Base-by-base conservation (phyloP, 2,888 invertebrate genomes). In the Portevinia maculata region DNA sequence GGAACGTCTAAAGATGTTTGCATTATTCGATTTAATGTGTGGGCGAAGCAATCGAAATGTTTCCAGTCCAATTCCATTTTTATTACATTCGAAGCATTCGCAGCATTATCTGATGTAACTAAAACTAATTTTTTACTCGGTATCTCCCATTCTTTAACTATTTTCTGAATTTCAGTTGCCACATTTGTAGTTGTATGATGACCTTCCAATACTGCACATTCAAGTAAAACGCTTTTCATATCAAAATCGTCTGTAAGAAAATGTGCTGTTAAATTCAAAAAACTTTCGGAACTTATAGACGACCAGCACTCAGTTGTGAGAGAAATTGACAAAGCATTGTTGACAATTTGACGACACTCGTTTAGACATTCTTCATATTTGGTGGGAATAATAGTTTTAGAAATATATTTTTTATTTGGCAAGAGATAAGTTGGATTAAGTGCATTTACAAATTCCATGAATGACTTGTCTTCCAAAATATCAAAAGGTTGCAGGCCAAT, bases 71-170 rank as follows among this genome's bases (percentile, higher is more conserved):
- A 34, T 57, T 84, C 52, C 50, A 44, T 74, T 17, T 55, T 70
- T 8, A 86, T 65, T 21, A 85, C 65, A 30, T 57, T 60, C 46
- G 69, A 76, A 2, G 81, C 59, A 41, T 76, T 84, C 8, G 57
- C 41, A 28, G 79, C 84, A 65, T 84, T 84, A 48, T 85, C 83
- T 8, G 86, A 75, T 37, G 88, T 84, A 4, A 85, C 84, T n/a
- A 87, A 30, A n/a, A n/a, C n/a, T 11, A 86, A 17, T 73, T 85
- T 8, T 13, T n/a, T 11, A 5, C 85, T 60, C 60, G 59, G 34
- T 2, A 75, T 44, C 34, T 62, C 32, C 41, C 60, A 71, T 8
- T 71, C 50, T n/a, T 37, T 24, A 32, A 59, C 28, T 1, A 60
- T 24, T 5, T 52, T 34, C 7, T 46, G 9, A 6, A 21, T 21